phyloP scores from a whole-genome alignment of 2,888 invertebrate species.

The Cantharis flavilabris region DNA sequence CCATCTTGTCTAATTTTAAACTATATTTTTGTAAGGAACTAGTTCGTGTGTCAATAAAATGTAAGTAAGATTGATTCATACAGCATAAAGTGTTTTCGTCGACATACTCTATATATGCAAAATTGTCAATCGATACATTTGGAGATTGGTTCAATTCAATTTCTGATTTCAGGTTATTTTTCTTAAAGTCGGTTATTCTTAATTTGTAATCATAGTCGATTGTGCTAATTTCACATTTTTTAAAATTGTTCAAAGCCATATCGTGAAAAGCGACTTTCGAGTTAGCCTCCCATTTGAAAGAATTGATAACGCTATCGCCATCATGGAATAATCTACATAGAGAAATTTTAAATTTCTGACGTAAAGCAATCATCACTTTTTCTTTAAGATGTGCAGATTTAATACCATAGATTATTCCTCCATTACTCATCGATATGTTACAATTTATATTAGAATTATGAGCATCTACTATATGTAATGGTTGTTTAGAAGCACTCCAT shows the following conservation, averaged over 20 bases:
- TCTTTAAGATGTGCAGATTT: neutral
- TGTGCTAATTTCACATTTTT: neutral
- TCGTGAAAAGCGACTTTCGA: slow-evolving; percentile 1
- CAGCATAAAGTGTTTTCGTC: slow-evolving; percentile 9
- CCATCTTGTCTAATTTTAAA: neutral
- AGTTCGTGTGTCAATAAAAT: slow-evolving; percentile 14
- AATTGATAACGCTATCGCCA: neutral
- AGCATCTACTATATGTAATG: neutral
- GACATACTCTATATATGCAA: slow-evolving; percentile 7
- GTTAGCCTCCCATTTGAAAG: neutral
- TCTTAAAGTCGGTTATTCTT: slow-evolving; percentile 3
- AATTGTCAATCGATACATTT: neutral
- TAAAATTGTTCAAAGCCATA: slow-evolving; percentile 2
- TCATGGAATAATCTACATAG: neutral
- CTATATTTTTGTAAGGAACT: neutral
- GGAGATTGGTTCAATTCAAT: neutral
- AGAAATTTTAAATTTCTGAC: slow-evolving; percentile 10
- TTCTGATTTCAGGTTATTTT: neutral
- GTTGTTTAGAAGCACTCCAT: neutral
- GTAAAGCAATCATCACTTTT: neutral
- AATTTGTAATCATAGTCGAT: slow-evolving; percentile 6
- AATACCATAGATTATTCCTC: slow-evolving; percentile 9
- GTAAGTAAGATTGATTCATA: slow-evolving; percentile 14
- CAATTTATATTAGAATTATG: neutral
- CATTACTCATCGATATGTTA: neutral